Evolutionary conservation across 2,113 vertebrate genomes (phyloP), one percentile per base, ranked within the genome.

Genomic region (Cercocebus atys): DNA sequence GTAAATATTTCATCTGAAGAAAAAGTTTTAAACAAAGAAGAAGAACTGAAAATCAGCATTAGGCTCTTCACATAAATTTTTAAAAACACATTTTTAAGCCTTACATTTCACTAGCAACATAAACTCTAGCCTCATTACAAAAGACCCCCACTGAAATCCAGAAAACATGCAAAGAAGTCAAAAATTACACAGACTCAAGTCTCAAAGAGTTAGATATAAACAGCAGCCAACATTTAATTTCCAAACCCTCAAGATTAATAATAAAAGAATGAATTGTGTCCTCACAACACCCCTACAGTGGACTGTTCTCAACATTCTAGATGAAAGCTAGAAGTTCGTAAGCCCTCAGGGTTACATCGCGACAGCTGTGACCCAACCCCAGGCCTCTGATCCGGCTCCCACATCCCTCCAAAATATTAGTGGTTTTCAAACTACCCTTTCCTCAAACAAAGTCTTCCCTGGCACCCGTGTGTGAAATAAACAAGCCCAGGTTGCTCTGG

Each of bases 331-430:
- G 82, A 52, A 13, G 57, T 40, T 14, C 30, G 14, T 6, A 11
- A 22, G 27, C 47, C 72, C 52, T 45, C 16, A 32, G 87, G 18
- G 27, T 25, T 11, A 8, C 20, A 16, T 38, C 3, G 38, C 9
- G 18, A 35, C 38, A 38, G 17, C 35, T 1, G 50, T 18, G 78
- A 47, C 47, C 47, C 22, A 32, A 35, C 23, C 11, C 27, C 85
- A 13, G 16, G 16, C 16, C 47, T 40, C 23, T 22, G 25, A 14
- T n/a, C 30, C 8, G 17, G 64, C 40, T 25, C 35, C 73, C 35
- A 23, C 0, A 1, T 16, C n/a, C 47, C 47, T 11, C 3, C 8
- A 61, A 11, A 35, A 27, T 5, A 6, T 47, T 0, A 43, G n/a
- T 6, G 61, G n/a, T 30, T 55, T 22, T 27, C 61, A 55, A 64